phyloP scores from a whole-genome alignment of 2,888 invertebrate genomes.

The Zootermopsis nevadensis region DNA sequence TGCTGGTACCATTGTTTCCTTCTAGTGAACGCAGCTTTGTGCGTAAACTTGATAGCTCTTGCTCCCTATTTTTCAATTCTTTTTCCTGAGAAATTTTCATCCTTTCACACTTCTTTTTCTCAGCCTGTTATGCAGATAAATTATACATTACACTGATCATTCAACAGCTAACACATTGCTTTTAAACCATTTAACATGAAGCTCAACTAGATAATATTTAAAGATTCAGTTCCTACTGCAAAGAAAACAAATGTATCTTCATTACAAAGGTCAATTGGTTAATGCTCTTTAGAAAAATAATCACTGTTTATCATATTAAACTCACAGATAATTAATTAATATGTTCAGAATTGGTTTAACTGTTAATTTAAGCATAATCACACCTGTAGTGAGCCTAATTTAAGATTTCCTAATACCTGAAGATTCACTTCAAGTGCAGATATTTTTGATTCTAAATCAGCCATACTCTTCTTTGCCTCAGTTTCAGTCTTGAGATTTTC shows the following conservation, averaged over 20 bases:
- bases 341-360: too few relatives aligned
- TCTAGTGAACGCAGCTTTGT: conserved; percentile 77
- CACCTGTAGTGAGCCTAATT: background rate
- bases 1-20: conserved; percentile 70
- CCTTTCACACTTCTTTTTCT: conserved; percentile 75
- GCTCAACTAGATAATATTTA: too few relatives aligned
- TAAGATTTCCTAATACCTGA: conserved; percentile 55
- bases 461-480: conserved; percentile 67
- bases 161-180: too few relatives aligned
- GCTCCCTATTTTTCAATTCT: conserved; percentile 81
- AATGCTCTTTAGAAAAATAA: too few relatives aligned
- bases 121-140: conserved; percentile 63
- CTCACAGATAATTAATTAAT: too few relatives aligned
- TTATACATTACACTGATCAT: too few relatives aligned
- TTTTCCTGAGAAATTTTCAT: conserved; percentile 76
- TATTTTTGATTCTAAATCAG: conserved; percentile 73
- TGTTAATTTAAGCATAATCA: background rate
- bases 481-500: conserved; percentile 64
- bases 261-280: too few relatives aligned
- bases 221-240: too few relatives aligned
- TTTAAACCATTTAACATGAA: too few relatives aligned
- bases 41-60: conserved; percentile 80
- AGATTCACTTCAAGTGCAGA: conserved; percentile 61
- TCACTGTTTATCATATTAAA: too few relatives aligned
- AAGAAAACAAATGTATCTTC: too few relatives aligned